Base-by-base conservation (phyloP, 2,113 vertebrate species). In the Dermatemys mawii region DNA sequence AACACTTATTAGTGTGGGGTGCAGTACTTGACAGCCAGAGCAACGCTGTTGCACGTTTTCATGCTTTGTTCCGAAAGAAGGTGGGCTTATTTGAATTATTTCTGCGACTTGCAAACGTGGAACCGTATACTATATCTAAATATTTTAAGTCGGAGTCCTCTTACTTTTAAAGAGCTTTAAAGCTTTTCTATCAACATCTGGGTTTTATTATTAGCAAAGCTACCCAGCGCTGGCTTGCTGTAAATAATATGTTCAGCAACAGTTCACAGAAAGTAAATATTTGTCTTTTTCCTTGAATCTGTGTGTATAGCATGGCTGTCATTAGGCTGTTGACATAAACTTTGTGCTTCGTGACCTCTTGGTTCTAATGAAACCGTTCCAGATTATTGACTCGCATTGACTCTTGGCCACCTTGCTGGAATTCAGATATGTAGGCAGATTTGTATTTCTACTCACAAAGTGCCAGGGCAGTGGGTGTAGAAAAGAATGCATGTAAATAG, bases 191-290 rank as follows among this genome's bases (percentile, higher is more conserved):
- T 75, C 86, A 78, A 88, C 96, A 95, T 94, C 94, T 96, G 96
- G 60, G 17, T 86, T 94, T 93, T 90, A 89, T 95, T 97, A 91
- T 75, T 93, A 91, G n/a, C 48, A 55, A 86, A 85, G 55, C 73
- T 92, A 86, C 93, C 63, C 85, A 90, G 83, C 0, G 0, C 55
- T 89, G 93, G 90, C 79, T 89, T 95, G 85, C 85, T 41, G 83
- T 80, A 88, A 96, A 92, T 87, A 95, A 96, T 55, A 49, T 49
- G 84, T 81, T 97, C 78, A 92, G 88, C 75, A 82, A 49, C 88
- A 94, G 93, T 95, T 96, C 94, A 96, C 41, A 84, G 88, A 94
- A 89, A 92, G 75, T 96, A 97, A 97, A 97, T 96, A 96, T 96
- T 96, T 97, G 80, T 92, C 82, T 95, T 88, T 92, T 94, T 81